These are phyloP conservation scores for Empidonax traillii DNA, from an alignment of 2,113 vertebrate genomes.

Conservation along the genomic window DNA sequence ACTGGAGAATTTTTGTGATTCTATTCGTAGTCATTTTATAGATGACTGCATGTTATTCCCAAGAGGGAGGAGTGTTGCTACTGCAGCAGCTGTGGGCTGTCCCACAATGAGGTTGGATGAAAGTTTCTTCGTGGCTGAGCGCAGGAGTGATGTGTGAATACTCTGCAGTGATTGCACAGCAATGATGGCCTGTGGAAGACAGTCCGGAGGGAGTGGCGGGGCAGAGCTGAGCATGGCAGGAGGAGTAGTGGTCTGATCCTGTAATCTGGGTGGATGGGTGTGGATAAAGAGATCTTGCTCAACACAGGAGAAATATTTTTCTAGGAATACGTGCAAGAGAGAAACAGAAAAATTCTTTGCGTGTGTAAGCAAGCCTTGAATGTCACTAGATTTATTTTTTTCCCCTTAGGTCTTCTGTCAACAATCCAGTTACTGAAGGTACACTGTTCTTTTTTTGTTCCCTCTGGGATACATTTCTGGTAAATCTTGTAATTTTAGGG, in stretches of 20 bases:
- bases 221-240: background rate
- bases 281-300: background rate
- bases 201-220: background rate
- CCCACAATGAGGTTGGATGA: background rate
- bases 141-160: background rate
- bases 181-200: background rate
- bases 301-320: background rate
- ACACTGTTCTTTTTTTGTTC: background rate
- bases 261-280: background rate
- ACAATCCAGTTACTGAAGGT: background rate
- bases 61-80: background rate
- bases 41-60: rapidly evolving
- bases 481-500: background rate
- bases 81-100: background rate
- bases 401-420: background rate
- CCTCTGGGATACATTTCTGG: background rate
- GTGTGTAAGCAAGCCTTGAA: background rate
- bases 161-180: background rate
- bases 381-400: background rate
- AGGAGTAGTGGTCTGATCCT: background rate
- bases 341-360: background rate
- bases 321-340: background rate
- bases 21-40: background rate
- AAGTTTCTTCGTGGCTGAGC: background rate
- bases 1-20: background rate